A percentile compares a stretch with the other conserved stretches of the same genome.
Conservation (phyloP, 2,888 invertebrate species). For the Celastrina argiolus region DNA sequence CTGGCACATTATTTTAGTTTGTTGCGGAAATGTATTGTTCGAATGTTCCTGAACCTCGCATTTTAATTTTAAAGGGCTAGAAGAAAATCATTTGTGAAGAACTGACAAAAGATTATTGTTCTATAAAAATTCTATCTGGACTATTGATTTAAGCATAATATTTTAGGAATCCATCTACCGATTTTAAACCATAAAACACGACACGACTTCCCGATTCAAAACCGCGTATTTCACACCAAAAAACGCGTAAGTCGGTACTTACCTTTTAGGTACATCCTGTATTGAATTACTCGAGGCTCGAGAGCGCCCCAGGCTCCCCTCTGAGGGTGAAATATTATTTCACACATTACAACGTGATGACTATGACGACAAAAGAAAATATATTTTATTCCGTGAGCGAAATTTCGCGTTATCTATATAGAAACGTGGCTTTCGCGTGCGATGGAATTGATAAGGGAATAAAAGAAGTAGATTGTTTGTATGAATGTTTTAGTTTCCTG, state of each 20-base stretch:
- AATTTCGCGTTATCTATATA: neutral
- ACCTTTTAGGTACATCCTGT: slow-evolving; percentile 42
- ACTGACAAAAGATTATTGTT: neutral
- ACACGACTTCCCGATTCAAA: neutral
- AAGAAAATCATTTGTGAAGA: too few relatives aligned
- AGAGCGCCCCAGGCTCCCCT: slow-evolving; percentile 51
- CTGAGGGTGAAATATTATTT: slow-evolving; percentile 56
- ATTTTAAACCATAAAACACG: neutral
- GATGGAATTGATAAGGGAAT: neutral
- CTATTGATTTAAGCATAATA: too few relatives aligned
- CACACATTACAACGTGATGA: slow-evolving; percentile 54
- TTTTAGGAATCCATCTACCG: too few relatives aligned
- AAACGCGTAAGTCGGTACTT: slow-evolving; percentile 25
- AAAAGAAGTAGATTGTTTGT: neutral
- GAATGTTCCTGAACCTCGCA: slow-evolving; percentile 3
- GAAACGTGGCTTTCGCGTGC: neutral
- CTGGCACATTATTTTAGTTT: slow-evolving; percentile 20
- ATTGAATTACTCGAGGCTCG: slow-evolving; percentile 48
- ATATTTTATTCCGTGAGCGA: slow-evolving; percentile 20
- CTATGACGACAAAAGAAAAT: slow-evolving; percentile 41
- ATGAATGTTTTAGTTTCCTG: neutral
- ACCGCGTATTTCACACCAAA: neutral
- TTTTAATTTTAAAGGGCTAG: neutral
- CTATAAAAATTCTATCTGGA: too few relatives aligned
- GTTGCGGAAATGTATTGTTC: slow-evolving; percentile 19